Base-by-base conservation (phyloP, 1,140 invertebrate species). In the Teleopsis dalmanni region DNA sequence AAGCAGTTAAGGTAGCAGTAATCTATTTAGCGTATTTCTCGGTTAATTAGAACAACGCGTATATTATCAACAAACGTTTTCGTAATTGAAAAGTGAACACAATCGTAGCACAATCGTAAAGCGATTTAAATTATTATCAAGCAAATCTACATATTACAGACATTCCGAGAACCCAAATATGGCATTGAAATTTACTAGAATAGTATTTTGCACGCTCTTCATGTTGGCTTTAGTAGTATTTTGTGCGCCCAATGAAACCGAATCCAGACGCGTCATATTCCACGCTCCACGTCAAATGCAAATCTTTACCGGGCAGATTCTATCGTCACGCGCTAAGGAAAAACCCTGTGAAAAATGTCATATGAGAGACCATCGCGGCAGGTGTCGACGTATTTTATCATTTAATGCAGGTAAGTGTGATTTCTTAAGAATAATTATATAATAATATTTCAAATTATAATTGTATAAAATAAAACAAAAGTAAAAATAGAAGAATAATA, bases 251-350 rank as follows among this genome's bases (percentile, higher is more conserved):
- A 40, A 49, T 13, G 43, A 53, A 3, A 57, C 44, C 11, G 64
- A 67, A 43, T 52, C 61, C 23, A 58, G 63, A 21, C 63, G 61
- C 13, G 61, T 67, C n/a, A 67, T 67, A 38, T 67, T 67, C 40
- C 44, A 66, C 18, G 62, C 56, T 1, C 56, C 57, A 13, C 58
- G 52, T 3, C 47, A 47, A 8, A 35, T 33, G 23, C 23, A 43
- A 25, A 57, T 67, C 2, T 50, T 55, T 10, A 57, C 53, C 1
- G 58, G 63, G 11, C 64, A 67, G 42, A 66, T 67, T 18, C 44
- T 67, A 33, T 49, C 60, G 23, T 56, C 61, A 5, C 57, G 55
- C 8, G 41, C 51, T 3, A 50, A 60, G 50, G 55, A 57, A 40
- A 59, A 62, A 43, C 53, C 61, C 4, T 68, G 65, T 21, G 56